A percentile compares a stretch with the other conserved stretches of the same genome.
Evolutionary conservation across 2,113 vertebrate species (phyloP).

Genomic region (Perca fluviatilis): DNA sequence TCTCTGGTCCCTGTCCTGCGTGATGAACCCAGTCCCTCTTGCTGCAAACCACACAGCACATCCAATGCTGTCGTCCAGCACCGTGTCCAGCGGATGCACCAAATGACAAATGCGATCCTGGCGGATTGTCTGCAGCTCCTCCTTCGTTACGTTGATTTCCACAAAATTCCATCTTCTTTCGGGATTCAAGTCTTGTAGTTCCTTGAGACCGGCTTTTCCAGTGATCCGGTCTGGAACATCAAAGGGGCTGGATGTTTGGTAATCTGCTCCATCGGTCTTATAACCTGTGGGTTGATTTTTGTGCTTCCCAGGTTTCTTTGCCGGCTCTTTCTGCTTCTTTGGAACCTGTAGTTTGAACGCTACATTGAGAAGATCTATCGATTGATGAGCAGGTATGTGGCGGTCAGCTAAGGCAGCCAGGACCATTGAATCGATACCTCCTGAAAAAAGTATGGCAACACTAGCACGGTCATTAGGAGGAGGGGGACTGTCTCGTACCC

Average conservation of each 20-base stretch:
- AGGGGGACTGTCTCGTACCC: neutral
- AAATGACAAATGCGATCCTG: constrained; percentile 84
- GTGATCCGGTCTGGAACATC: constrained; percentile 93
- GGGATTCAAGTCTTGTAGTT: constrained; percentile 86
- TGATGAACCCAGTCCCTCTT: constrained; percentile 86
- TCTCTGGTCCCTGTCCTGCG: constrained; percentile 66
- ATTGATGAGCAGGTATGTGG: constrained; percentile 87
- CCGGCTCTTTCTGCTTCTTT: constrained; percentile 45
- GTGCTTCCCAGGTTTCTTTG: constrained; percentile 56
- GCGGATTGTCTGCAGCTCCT: constrained; percentile 89
- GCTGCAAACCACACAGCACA: constrained; percentile 98
- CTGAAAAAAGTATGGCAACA: constrained; percentile 93
- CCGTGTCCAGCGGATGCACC: constrained; percentile 90
- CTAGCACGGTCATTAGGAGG: constrained; percentile 62
- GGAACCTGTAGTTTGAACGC: constrained; percentile 87
- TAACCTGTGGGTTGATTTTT: constrained; percentile 55
- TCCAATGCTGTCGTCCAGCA: constrained; percentile 97
- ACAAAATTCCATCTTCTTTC: constrained; percentile 94
- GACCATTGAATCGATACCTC: constrained; percentile 95
- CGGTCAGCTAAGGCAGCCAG: constrained; percentile 90
- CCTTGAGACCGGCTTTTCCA: constrained; percentile 89
- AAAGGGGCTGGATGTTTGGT: constrained; percentile 62
- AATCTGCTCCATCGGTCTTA: neutral
- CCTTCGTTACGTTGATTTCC: constrained; percentile 90
- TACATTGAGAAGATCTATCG: constrained; percentile 96